phyloP scores from a whole-genome alignment of 2,113 vertebrate genomes.

The Pygoscelis adeliae region DNA sequence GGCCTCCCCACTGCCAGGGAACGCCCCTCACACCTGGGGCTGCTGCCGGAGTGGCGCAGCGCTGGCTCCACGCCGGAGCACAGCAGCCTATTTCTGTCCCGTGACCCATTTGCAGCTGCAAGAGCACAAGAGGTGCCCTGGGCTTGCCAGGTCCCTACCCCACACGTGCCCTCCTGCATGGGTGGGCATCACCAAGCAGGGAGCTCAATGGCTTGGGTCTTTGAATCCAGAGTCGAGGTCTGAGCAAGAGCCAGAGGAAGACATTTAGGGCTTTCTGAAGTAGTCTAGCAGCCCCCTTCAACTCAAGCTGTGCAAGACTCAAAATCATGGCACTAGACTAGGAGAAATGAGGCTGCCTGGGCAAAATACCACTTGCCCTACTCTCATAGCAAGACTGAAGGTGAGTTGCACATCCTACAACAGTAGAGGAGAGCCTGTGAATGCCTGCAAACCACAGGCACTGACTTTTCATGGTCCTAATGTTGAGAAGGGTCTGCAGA shows the following conservation, averaged over 20 bases:
- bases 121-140: rapidly evolving
- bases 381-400: not conserved
- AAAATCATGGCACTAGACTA: not conserved
- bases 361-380: not conserved
- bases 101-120: not conserved
- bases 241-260: not conserved
- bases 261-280: not conserved
- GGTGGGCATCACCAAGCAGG: not conserved
- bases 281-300: not conserved
- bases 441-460: not conserved
- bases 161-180: rapidly evolving
- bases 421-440: not conserved
- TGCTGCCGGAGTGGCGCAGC: not conserved
- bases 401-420: not conserved
- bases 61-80: rapidly evolving
- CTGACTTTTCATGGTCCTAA: not conserved
- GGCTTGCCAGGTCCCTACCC: not conserved
- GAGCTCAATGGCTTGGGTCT: not conserved
- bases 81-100: not conserved
- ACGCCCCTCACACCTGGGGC: rapidly evolving
- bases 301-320: not conserved
- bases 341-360: not conserved
- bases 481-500: not conserved
- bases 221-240: not conserved
- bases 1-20: not conserved